Percentiles rank a stretch among this genome's conserved stretches.
These are phyloP conservation scores for Paguma larvata DNA, from an alignment of 2,797 vertebrate genomes.

Conservation along the genomic window DNA sequence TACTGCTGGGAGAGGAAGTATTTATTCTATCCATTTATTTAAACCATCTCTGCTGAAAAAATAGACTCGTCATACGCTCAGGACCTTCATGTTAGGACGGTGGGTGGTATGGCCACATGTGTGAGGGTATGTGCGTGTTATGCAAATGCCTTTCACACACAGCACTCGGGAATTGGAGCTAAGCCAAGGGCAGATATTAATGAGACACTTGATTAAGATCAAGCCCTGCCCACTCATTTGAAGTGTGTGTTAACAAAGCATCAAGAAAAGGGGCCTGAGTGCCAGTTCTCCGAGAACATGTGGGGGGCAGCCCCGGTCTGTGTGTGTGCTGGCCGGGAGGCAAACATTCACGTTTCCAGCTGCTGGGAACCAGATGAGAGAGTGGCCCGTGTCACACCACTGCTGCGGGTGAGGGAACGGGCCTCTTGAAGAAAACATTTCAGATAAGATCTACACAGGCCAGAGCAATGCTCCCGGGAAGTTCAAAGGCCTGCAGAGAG, in stretches of 20 bases:
- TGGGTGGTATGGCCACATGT: slow-evolving; percentile 38
- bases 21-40: slow-evolving; percentile 50
- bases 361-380: slow-evolving; percentile 88
- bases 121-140: neutral
- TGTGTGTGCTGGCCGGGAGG: slow-evolving; percentile 84
- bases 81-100: neutral
- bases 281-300: slow-evolving; percentile 80
- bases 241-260: slow-evolving; percentile 82
- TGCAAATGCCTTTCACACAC: slow-evolving; percentile 44
- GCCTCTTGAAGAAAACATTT: slow-evolving; percentile 53
- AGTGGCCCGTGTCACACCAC: slow-evolving; percentile 69
- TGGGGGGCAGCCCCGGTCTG: slow-evolving; percentile 81
- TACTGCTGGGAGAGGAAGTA: neutral
- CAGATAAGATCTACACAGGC: slow-evolving; percentile 50
- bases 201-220: slow-evolving; percentile 80
- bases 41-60: slow-evolving; percentile 66
- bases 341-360: slow-evolving; percentile 81
- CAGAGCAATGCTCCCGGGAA: neutral
- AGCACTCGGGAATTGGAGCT: neutral
- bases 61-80: neutral
- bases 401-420: neutral
- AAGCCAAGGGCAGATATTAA: slow-evolving; percentile 73
- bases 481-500: slow-evolving; percentile 50
- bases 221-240: slow-evolving; percentile 79
- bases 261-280: slow-evolving; percentile 80